phyloP scores from a whole-genome alignment of 2,113 vertebrate species.

The Sorex fumeus region DNA sequence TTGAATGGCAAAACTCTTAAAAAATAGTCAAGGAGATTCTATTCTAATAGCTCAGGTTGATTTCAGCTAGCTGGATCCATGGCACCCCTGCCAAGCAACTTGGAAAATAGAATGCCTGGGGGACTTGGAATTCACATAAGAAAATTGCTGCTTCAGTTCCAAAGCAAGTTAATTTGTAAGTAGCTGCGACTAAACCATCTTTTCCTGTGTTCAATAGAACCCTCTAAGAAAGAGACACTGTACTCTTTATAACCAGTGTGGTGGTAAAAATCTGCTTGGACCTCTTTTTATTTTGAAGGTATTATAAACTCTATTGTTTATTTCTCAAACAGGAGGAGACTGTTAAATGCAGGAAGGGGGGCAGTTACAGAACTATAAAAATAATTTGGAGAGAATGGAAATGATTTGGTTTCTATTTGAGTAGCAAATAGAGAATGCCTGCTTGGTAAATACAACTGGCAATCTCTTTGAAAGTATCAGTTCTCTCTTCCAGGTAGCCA shows the following conservation, averaged over 20 bases:
- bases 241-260: not conserved
- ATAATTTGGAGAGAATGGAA: too few relatives aligned
- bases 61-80: not conserved
- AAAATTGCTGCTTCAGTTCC: conserved; percentile 45
- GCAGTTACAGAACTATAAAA: too few relatives aligned
- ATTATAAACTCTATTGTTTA: too few relatives aligned
- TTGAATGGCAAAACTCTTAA: not conserved
- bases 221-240: not conserved
- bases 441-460: too few relatives aligned
- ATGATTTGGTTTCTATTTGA: too few relatives aligned
- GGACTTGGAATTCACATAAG: conserved; percentile 54
- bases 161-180: conserved; percentile 32
- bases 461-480: too few relatives aligned
- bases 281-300: too few relatives aligned
- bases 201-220: conserved; percentile 22
- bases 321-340: too few relatives aligned
- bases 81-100: not conserved
- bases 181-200: not conserved
- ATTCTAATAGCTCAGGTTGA: not conserved
- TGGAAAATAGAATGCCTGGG: conserved; percentile 16
- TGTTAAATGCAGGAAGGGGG: too few relatives aligned
- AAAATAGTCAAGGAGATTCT: not conserved
- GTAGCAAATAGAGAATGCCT: too few relatives aligned
- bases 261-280: not conserved
- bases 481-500: too few relatives aligned